These are phyloP conservation scores for Argyresthia albistria DNA, from an alignment of 2,888 invertebrate species.

Conservation along the genomic window DNA sequence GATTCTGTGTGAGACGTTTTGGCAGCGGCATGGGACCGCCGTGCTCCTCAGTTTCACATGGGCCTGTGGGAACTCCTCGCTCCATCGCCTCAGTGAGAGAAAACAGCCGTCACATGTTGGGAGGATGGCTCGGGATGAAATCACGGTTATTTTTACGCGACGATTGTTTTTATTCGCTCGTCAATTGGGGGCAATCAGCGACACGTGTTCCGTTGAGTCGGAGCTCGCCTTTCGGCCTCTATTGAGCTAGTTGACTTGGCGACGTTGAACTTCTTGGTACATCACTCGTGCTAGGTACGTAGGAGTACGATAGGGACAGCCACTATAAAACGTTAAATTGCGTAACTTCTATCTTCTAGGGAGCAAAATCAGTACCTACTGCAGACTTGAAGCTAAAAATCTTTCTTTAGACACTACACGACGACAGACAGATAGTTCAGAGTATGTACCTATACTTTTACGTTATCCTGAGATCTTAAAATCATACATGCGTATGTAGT, in stretches of 20 bases:
- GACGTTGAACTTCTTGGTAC: background rate
- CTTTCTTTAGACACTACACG: too few relatives aligned
- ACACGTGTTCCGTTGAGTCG: conserved; percentile 58
- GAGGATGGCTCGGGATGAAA: conserved; percentile 40
- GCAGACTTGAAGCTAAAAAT: too few relatives aligned
- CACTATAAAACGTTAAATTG: too few relatives aligned
- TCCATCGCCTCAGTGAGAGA: conserved; percentile 40
- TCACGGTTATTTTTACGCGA: conserved; percentile 71
- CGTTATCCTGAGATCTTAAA: too few relatives aligned
- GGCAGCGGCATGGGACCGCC: conserved; percentile 45
- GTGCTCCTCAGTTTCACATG: conserved; percentile 59
- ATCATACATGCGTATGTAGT: too few relatives aligned
- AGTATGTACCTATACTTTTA: too few relatives aligned
- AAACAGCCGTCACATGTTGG: conserved; percentile 63
- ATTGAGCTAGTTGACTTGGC: conserved; percentile 40
- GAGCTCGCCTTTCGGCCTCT: conserved; percentile 45
- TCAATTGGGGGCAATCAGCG: conserved; percentile 71
- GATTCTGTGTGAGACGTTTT: conserved; percentile 29
- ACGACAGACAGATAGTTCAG: too few relatives aligned
- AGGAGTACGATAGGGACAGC: too few relatives aligned
- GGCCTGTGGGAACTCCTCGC: conserved; percentile 49
- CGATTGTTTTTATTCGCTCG: conserved; percentile 71
- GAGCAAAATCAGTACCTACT: too few relatives aligned
- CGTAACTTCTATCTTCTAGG: too few relatives aligned
- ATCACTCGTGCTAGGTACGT: too few relatives aligned